Percentiles rank a stretch among this genome's conserved stretches.
phyloP scores from a whole-genome alignment of 2,888 invertebrate genomes.

The Hypsopygia costalis region DNA sequence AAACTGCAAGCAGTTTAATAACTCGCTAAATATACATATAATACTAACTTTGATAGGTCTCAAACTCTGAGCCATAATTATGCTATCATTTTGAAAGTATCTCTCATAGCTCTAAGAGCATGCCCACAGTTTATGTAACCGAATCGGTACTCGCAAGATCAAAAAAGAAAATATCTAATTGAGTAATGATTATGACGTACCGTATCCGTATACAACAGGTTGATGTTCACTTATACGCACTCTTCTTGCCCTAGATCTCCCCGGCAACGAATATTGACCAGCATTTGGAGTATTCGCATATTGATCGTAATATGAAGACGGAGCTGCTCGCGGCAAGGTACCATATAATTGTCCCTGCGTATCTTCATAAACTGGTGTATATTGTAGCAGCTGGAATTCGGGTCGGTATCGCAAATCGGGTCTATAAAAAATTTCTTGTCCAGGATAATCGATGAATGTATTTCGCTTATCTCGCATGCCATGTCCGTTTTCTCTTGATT shows the following conservation, averaged over 20 bases:
- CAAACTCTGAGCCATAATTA: not conserved
- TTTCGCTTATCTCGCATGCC: conserved; percentile 36
- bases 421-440: conserved; percentile 36
- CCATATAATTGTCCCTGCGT: conserved; percentile 44
- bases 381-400: conserved; percentile 26
- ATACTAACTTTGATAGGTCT: not conserved
- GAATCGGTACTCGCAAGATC: conserved; percentile 4
- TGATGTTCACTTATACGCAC: conserved; percentile 67
- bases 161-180: conserved; percentile 9
- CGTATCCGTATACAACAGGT: conserved; percentile 66
- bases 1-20: conserved; percentile 33
- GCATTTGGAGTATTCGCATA: conserved; percentile 29
- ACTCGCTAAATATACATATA: conserved; percentile 20
- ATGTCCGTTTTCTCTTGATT: conserved; percentile 35
- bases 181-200: conserved; percentile 43
- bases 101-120: not conserved
- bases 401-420: conserved; percentile 29
- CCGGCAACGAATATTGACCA: conserved; percentile 57
- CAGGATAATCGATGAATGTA: conserved; percentile 51
- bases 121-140: not conserved
- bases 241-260: conserved; percentile 52
- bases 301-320: conserved; percentile 28
- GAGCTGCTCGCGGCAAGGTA: conserved; percentile 46
- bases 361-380: conserved; percentile 48
- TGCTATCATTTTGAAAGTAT: conserved; percentile 5